phyloP scores from a whole-genome alignment of 2,797 vertebrate genomes.

The Periparus ater region DNA sequence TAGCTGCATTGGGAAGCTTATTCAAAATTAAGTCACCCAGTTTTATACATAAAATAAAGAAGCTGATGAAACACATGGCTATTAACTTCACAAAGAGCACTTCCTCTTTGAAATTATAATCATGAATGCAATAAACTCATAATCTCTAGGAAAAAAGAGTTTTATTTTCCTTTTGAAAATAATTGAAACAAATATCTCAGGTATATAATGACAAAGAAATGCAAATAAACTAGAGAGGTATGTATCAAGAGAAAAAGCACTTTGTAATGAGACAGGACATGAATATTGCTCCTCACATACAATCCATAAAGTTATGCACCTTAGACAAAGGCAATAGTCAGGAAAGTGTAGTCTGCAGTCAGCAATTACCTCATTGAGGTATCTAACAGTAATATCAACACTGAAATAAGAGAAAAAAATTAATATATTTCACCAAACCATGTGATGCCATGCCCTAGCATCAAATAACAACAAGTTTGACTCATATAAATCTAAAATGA shows the following conservation, averaged over 20 bases:
- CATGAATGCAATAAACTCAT: neutral
- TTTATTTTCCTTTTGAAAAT: neutral
- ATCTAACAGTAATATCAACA: neutral
- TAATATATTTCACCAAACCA: neutral
- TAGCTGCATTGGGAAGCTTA: neutral
- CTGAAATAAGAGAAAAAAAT: neutral
- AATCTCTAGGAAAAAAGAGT: neutral
- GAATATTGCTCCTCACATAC: neutral
- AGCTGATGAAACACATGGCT: neutral
- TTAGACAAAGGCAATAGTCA: neutral
- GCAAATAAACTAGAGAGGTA: neutral
- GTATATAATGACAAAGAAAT: neutral
- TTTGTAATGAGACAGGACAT: neutral
- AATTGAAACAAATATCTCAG: neutral
- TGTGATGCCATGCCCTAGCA: neutral
- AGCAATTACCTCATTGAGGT: neutral
- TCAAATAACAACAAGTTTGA: neutral
- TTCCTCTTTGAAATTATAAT: neutral
- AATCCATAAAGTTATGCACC: neutral
- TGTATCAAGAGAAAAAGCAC: neutral
- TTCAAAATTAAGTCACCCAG: neutral
- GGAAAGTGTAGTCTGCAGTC: neutral
- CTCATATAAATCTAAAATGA: neutral
- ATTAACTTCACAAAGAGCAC: neutral
- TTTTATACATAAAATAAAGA: slow-evolving; percentile 6